phyloP scores from a whole-genome alignment of 2,797 vertebrate genomes.

The Salmo trutta region DNA sequence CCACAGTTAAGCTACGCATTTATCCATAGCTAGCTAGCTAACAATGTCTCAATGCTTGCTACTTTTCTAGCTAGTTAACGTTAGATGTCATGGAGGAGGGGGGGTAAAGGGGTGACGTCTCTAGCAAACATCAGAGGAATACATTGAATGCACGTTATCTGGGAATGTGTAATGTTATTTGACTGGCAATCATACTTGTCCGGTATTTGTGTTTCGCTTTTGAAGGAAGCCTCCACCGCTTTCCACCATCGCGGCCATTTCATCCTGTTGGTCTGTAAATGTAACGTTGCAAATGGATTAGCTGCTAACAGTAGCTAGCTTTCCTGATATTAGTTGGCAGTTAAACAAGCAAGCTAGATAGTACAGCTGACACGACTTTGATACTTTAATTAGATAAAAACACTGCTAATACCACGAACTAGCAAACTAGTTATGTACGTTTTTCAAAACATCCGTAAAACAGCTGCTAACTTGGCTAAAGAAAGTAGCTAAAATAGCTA shows the following conservation, averaged over 20 bases:
- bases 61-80: too few species aligned
- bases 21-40: background rate
- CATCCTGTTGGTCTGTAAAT: conserved; percentile 77
- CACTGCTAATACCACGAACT: background rate
- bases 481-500: conserved; percentile 36
- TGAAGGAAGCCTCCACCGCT: conserved; percentile 74
- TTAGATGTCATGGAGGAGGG: background rate
- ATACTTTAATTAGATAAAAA: background rate
- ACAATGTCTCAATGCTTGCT: background rate
- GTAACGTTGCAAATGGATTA: background rate
- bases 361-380: background rate
- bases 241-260: conserved; percentile 77
- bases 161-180: background rate
- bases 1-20: background rate
- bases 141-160: background rate
- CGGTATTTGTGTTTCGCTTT: conserved; percentile 73
- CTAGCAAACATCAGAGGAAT: background rate
- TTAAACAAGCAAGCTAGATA: conserved; percentile 29
- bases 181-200: conserved; percentile 66
- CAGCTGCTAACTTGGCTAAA: background rate
- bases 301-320: conserved; percentile 35
- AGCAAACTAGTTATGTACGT: background rate
- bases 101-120: background rate
- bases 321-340: background rate
- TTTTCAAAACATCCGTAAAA: background rate